These are phyloP conservation scores for Rhyacophila brunnea DNA, from an alignment of 1,140 invertebrate genomes.

Conservation along the genomic window DNA sequence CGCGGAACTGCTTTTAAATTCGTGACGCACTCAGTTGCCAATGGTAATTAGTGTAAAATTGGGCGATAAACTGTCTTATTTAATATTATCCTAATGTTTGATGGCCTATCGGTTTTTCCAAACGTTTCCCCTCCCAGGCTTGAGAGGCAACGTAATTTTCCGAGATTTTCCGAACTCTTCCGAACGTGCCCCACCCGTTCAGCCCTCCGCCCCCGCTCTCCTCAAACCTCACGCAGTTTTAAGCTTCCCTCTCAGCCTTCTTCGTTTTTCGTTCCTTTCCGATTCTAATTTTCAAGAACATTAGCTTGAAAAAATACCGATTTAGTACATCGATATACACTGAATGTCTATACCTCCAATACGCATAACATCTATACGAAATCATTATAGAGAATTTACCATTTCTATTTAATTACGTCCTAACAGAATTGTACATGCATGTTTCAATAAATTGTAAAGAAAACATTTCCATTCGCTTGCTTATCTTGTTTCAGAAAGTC, in stretches of 20 bases:
- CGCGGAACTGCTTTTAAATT: not conserved
- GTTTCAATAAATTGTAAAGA: too few species aligned
- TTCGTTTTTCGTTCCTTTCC: too few species aligned
- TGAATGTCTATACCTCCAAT: too few species aligned
- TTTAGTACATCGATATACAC: too few species aligned
- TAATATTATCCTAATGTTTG: conserved; percentile 26
- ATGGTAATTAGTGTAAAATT: conserved; percentile 9
- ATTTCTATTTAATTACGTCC: too few species aligned
- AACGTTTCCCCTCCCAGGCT: conserved; percentile 27
- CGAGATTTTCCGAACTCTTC: conserved; percentile 7
- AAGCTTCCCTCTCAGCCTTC: not conserved
- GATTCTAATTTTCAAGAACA: too few species aligned
- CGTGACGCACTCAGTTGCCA: not conserved
- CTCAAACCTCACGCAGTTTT: not conserved
- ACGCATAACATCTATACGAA: too few species aligned
- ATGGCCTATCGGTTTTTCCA: conserved; percentile 29
- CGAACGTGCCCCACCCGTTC: conserved; percentile 24
- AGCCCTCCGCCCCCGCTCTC: conserved; percentile 24
- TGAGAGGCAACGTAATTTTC: conserved; percentile 9
- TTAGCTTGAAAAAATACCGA: too few species aligned
- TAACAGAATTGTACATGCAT: too few species aligned
- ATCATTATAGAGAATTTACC: too few species aligned
- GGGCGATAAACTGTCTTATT: conserved; percentile 20
- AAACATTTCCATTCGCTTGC: too few species aligned
- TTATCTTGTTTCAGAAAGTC: too few species aligned